Base-by-base conservation (phyloP, 2,113 vertebrate genomes). In the Salvelinus alpinus region DNA sequence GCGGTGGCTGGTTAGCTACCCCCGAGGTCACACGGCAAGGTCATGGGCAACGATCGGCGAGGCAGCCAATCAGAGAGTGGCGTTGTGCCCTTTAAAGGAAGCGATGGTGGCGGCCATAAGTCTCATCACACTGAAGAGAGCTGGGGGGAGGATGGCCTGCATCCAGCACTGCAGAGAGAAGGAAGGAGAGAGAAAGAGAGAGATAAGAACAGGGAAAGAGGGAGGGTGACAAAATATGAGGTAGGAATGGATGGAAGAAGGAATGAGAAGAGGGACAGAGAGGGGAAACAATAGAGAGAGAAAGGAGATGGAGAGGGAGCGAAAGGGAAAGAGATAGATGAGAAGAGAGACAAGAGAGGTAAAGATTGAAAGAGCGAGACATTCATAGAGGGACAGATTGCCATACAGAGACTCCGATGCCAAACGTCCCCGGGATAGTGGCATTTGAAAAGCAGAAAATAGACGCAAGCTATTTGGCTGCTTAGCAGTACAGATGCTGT, bases 131-230 rank as follows among this genome's bases (percentile, higher is more conserved):
- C 71, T 79, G 80, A 24, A 24, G 24, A 76, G 78, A 11, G 77
- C 86, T 86, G 79, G 82, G 84, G 72, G 87, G 75, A 85, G 81
- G 78, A 88, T 91, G 90, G 89, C 83, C 57, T 22, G 76, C 83
- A 74, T 90, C 87, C 88, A 92, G 44, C 74, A 73, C 82, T 86
- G 85, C 80, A 82, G 51, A 34, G 57, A n/a, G 24, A 67, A 57
- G 14, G 54, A 34, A 29, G 13, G 9, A 62, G 71, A 12, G 25
- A 72, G 70, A 22, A 14, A 16, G 9, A 1, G 12, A 51, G 8
- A 16, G 44, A 5, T n/a, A 20, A 11, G 44, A 5, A 3, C 71
- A 8, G 3, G 4, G 3, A 57, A 16, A 18, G 51, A 54, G 14
- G 1, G 9, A 14, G 2, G 12, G 7, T 31, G 38, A 66, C 70